Percentiles rank a stretch among this genome's conserved stretches.
These are phyloP conservation scores for Otolemur crassicaudatus DNA, from an alignment of 2,797 vertebrate genomes.

Conservation along the genomic window DNA sequence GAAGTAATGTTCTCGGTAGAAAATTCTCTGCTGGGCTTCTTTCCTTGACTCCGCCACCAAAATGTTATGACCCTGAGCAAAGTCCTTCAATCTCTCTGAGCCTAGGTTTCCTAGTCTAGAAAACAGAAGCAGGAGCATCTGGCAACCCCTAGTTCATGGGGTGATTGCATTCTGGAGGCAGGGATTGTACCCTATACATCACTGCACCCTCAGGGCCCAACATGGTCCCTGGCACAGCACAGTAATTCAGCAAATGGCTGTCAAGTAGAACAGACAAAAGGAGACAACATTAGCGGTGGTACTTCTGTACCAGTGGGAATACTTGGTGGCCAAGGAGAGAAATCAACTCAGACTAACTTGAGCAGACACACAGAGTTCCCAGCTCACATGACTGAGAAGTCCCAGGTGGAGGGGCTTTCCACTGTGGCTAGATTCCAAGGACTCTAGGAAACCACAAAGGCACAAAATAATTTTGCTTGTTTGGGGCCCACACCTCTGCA, in stretches of 20 bases:
- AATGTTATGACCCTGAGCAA: slow-evolving; percentile 35
- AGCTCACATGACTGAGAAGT: not conserved
- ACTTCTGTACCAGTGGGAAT: not conserved
- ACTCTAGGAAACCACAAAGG: not conserved
- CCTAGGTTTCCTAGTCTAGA: not conserved
- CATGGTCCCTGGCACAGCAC: not conserved
- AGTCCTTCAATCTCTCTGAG: slow-evolving; percentile 3
- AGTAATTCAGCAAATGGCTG: not conserved
- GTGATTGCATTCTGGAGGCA: not conserved
- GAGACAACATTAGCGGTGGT: not conserved
- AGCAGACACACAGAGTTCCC: not conserved
- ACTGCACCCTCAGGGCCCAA: not conserved
- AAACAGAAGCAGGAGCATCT: not conserved
- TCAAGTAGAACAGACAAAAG: not conserved
- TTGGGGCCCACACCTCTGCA: not conserved
- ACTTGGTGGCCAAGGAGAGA: not conserved
- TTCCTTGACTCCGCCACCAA: not conserved
- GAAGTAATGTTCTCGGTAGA: slow-evolving; percentile 43
- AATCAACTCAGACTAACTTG: not conserved
- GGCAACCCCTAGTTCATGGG: not conserved
- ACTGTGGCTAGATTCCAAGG: not conserved
- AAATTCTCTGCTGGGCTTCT: slow-evolving; percentile 54
- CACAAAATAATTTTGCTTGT: not conserved
- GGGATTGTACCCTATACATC: not conserved
- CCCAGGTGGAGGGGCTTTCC: not conserved